A percentile compares a stretch with the other conserved stretches of the same genome.
phyloP scores from a whole-genome alignment of 2,888 invertebrate species.

The Callyntrura sp. region DNA sequence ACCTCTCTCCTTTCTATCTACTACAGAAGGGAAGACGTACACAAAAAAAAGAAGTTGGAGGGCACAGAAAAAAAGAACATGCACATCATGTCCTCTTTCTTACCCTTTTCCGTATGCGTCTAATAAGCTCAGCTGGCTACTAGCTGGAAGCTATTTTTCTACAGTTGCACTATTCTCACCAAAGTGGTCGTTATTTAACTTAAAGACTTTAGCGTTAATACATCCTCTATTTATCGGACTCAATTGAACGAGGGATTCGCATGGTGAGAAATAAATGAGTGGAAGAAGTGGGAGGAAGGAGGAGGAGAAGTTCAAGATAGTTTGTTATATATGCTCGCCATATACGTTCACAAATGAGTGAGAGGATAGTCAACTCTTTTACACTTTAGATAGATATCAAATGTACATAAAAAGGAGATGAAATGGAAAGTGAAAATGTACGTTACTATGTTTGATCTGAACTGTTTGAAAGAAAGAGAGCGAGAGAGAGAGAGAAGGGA shows the following conservation, averaged over 20 bases:
- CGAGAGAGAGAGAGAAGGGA: not conserved
- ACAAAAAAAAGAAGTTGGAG: slow-evolving; percentile 1
- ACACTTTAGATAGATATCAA: slow-evolving; percentile 71
- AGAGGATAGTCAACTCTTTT: slow-evolving; percentile 57
- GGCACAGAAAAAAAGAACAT: not conserved
- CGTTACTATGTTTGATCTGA: not conserved
- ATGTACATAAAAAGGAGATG: slow-evolving; percentile 61
- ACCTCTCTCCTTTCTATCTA: too few relatives aligned
- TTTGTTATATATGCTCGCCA: not conserved
- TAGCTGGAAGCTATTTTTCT: slow-evolving; percentile 58
- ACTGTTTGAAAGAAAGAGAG: not conserved
- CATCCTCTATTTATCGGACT: slow-evolving; percentile 58
- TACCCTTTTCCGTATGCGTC: too few relatives aligned
- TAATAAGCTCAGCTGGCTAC: slow-evolving; percentile 42
- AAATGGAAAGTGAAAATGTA: slow-evolving; percentile 48
- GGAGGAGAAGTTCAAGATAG: not conserved
- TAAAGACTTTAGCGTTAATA: slow-evolving; percentile 58
- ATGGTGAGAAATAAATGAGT: slow-evolving; percentile 48
- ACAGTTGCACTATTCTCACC: slow-evolving; percentile 59
- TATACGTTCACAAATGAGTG: slow-evolving; percentile 2
- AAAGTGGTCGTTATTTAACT: slow-evolving; percentile 66
- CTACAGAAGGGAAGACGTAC: not conserved
- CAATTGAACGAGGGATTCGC: slow-evolving; percentile 43
- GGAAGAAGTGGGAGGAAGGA: slow-evolving; percentile 8
- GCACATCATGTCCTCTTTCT: too few relatives aligned